A percentile compares a stretch with the other conserved stretches of the same genome.
Evolutionary conservation across 1,140 invertebrate species (phyloP).

Genomic region (Cheumatopsyche charites): DNA sequence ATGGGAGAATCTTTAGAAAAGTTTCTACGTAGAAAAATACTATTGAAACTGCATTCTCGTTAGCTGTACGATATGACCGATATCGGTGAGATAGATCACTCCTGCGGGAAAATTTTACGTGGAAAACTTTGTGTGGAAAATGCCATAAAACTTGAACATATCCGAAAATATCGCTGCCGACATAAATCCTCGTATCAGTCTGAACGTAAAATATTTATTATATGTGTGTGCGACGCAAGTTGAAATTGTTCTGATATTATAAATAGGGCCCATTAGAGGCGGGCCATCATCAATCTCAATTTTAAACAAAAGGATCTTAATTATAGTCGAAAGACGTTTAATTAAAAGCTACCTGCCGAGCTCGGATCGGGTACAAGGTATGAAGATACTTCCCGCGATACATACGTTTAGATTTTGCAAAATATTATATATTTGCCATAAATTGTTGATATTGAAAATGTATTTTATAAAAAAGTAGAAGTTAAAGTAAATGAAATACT

Average conservation of each 20-base stretch:
- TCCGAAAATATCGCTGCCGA: no score
- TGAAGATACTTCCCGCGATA: no score
- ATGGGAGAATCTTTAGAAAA: neutral
- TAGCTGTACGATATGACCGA: neutral
- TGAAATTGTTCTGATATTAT: slow-evolving; percentile 22
- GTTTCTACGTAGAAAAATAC: neutral
- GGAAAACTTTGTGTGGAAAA: neutral
- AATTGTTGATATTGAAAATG: no score
- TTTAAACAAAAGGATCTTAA: slow-evolving; percentile 39
- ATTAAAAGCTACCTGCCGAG: slow-evolving; percentile 37
- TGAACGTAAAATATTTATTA: no score
- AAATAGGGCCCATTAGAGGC: slow-evolving; percentile 15
- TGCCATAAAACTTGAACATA: neutral
- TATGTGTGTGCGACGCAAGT: neutral
- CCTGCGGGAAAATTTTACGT: neutral
- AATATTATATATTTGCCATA: no score
- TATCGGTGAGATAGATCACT: slow-evolving; percentile 4
- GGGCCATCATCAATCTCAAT: slow-evolving; percentile 35
- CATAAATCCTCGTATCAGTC: no score
- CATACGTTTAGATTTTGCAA: no score
- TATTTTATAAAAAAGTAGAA: no score
- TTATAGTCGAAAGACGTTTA: slow-evolving; percentile 35
- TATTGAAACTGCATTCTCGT: neutral
- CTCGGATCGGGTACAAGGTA: neutral
- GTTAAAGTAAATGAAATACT: no score